Evolutionary conservation across 2,113 vertebrate species (phyloP).

Genomic region (Rhinichthys klamathensis): DNA sequence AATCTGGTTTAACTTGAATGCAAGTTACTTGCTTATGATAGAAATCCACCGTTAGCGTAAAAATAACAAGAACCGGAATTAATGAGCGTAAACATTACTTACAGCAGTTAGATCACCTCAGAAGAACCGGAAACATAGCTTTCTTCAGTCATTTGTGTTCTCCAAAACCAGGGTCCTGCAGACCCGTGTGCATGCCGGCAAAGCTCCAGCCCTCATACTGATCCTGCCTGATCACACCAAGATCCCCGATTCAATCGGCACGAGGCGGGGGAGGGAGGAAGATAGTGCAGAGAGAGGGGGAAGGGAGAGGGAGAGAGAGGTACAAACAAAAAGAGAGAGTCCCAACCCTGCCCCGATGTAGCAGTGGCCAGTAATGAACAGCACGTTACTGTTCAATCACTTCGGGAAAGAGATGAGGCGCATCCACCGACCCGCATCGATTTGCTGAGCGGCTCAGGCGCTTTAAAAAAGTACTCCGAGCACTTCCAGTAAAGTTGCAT

Average conservation of each 20-base stretch:
- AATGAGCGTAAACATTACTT: slow-evolving; percentile 57
- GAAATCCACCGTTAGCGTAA: not conserved
- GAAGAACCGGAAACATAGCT: slow-evolving; percentile 54
- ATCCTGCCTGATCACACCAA: slow-evolving; percentile 21
- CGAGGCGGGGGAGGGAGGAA: slow-evolving; percentile 26
- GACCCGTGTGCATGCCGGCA: slow-evolving; percentile 9
- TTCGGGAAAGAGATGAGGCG: slow-evolving; percentile 23
- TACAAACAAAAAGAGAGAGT: slow-evolving; percentile 13
- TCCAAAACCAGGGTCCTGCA: slow-evolving; percentile 56
- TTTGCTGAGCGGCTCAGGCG: not conserved
- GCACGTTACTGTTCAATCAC: not conserved
- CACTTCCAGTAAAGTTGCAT: slow-evolving; percentile 15
- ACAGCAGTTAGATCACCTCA: slow-evolving; percentile 61
- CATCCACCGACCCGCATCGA: not conserved
- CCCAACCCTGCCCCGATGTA: not conserved
- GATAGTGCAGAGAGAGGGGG: slow-evolving; percentile 12
- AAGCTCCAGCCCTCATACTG: slow-evolving; percentile 17
- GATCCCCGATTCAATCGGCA: slow-evolving; percentile 31
- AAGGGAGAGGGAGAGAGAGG: not conserved
- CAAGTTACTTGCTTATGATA: not conserved
- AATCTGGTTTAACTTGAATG: not conserved
- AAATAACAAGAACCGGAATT: not conserved
- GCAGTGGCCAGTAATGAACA: not conserved
- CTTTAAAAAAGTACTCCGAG: not conserved
- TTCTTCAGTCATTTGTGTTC: slow-evolving; percentile 52